Evolutionary conservation across 1,140 invertebrate species (phyloP), one percentile per base, ranked within the genome.

Genomic region (Diorhabda carinulata): DNA sequence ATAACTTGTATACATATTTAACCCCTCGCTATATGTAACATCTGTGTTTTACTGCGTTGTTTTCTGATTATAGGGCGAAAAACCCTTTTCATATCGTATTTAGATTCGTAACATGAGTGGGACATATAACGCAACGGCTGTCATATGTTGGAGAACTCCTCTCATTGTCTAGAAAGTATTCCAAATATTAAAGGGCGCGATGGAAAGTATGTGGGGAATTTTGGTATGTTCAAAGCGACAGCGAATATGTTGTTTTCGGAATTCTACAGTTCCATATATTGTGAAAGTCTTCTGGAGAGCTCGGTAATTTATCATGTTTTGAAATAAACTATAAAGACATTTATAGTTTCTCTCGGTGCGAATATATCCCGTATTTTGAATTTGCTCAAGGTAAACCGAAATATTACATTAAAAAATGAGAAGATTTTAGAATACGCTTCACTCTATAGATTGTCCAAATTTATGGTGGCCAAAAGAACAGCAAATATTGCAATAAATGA

Each of bases 21-120:
- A 52, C 6, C 47, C 6, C 47, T n/a, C 47, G 6, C 4, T 4
- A 4, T 52, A n/a, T 52, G 47, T 52, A 52, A 52, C 47, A 52
- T 52, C 47, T 52, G 47, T 52, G 47, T 52, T 52, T 52, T 52
- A 52, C 47, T 52, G 47, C 47, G 47, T 52, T 52, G 6, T 6
- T 6, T 52, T 6, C n/a, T 52, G 47, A 52, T 52, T n/a, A 6
- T n/a, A n/a, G 47, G 6, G 6, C 6, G 47, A 52, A n/a, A 52
- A 52, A 52, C 47, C 47, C 47, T 52, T 52, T 52, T 52, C 47
- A 52, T 52, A 52, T 52, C 47, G n/a, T 52, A 52, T 52, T 52
- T 52, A 52, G 47, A 52, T 52, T 52, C 47, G 47, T 8, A 52
- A 52, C 47, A 52, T 52, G 47, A 52, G 47, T n/a, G 47, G 47